These are phyloP conservation scores for Syngnathoides biaculeatus DNA, from an alignment of 2,113 vertebrate species.

Conservation along the genomic window DNA sequence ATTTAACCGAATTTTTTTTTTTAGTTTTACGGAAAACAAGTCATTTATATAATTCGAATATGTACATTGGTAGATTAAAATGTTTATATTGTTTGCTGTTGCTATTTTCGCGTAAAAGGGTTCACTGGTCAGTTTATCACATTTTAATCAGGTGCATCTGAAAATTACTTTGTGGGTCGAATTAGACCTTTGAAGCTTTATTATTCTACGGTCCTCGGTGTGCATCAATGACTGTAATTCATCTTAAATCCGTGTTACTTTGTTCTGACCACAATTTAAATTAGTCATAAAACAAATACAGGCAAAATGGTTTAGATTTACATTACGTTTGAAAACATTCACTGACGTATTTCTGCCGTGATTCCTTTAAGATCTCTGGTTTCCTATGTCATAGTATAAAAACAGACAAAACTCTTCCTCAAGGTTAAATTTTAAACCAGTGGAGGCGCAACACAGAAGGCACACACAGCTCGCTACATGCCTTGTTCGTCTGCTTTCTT, in stretches of 20 bases:
- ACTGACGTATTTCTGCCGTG: not conserved
- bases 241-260: not conserved
- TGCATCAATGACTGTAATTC: not conserved
- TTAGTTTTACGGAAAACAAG: no score
- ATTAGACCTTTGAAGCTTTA: not conserved
- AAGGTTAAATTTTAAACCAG: conserved; percentile 50
- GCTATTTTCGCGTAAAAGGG: no score
- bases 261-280: not conserved
- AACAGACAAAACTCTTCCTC: conserved; percentile 46
- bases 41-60: no score
- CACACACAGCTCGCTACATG: conserved; percentile 14
- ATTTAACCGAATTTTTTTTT: no score
- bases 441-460: conserved; percentile 6
- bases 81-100: no score
- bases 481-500: conserved; percentile 37
- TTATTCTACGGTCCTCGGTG: not conserved
- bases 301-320: not conserved
- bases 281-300: not conserved
- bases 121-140: no score
- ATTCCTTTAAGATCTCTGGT: conserved; percentile 12
- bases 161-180: not conserved
- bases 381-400: conserved; percentile 4
- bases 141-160: no score
- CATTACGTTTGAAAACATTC: not conserved
- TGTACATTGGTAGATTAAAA: no score